These are phyloP conservation scores for Alcis repandata DNA, from an alignment of 2,888 invertebrate genomes.

Conservation along the genomic window DNA sequence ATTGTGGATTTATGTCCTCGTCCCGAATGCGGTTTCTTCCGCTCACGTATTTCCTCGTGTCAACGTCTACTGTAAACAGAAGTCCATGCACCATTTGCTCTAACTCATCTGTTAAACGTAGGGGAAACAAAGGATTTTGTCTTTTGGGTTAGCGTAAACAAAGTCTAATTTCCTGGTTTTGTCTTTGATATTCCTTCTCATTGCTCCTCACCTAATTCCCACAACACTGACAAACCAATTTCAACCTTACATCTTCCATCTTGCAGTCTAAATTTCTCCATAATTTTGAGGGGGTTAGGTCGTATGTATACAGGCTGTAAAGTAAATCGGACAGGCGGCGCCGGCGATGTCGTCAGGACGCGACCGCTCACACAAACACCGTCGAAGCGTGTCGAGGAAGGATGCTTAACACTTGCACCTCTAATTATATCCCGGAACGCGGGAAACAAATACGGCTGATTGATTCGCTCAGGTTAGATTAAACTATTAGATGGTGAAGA, in stretches of 20 bases:
- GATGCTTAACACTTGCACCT: constrained; percentile 83
- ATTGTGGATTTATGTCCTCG: constrained; percentile 79
- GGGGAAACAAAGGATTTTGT: constrained; percentile 78
- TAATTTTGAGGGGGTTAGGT: constrained; percentile 50
- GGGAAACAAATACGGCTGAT: constrained; percentile 72
- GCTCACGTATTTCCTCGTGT: constrained; percentile 83
- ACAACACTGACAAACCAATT: constrained; percentile 16
- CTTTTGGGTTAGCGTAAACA: constrained; percentile 79
- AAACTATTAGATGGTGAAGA: no score
- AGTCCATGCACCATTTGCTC: constrained; percentile 70
- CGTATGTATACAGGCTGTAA: constrained; percentile 55
- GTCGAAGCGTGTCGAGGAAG: constrained; percentile 81
- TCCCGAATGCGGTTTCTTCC: constrained; percentile 84
- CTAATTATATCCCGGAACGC: constrained; percentile 81
- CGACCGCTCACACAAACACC: constrained; percentile 76
- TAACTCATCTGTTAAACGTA: constrained; percentile 72
- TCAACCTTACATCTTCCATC: constrained; percentile 44
- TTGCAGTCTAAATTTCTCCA: constrained; percentile 51
- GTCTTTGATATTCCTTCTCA: constrained; percentile 58
- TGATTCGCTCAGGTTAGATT: constrained; percentile 37
- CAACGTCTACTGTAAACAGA: constrained; percentile 75
- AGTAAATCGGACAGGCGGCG: constrained; percentile 81
- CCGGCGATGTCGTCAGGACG: constrained; percentile 80
- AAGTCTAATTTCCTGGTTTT: constrained; percentile 81
- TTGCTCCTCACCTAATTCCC: constrained; percentile 41